Conservation (phyloP, 1,140 invertebrate species). For the Trialeurodes vaporariorum region DNA sequence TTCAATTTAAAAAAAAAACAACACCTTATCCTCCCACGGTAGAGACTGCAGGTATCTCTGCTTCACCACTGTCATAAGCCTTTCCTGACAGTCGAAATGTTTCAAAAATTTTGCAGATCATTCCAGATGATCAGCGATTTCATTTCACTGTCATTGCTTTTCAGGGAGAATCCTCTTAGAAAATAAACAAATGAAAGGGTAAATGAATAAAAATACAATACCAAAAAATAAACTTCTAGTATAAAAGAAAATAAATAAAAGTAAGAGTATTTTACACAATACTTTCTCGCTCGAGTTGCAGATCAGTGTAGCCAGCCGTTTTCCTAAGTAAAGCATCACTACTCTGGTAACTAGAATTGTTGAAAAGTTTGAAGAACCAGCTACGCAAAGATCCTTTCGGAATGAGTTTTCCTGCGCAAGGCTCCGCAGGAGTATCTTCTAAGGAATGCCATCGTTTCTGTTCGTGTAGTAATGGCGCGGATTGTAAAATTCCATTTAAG, state of each 20-base stretch:
- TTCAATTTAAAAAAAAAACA: too few relatives aligned
- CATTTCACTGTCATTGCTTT: too few relatives aligned
- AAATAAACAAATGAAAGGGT: too few relatives aligned
- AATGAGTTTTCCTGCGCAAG: slow-evolving; percentile 33
- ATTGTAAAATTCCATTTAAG: slow-evolving; percentile 35
- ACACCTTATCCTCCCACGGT: too few relatives aligned
- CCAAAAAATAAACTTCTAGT: too few relatives aligned
- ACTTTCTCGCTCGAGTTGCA: slow-evolving; percentile 30
- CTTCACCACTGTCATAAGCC: too few relatives aligned
- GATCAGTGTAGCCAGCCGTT: slow-evolving; percentile 35
- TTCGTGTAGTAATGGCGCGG: slow-evolving; percentile 37
- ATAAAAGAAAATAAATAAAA: not conserved
- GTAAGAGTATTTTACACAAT: slow-evolving; percentile 4
- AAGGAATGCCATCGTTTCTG: slow-evolving; percentile 60
- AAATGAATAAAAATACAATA: too few relatives aligned
- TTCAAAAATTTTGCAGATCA: too few relatives aligned
- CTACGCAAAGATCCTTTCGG: slow-evolving; percentile 41
- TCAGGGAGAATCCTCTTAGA: too few relatives aligned
- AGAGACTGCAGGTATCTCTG: too few relatives aligned
- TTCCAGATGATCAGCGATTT: too few relatives aligned
- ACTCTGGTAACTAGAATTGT: slow-evolving; percentile 46
- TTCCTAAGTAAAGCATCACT: slow-evolving; percentile 51
- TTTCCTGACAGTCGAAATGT: too few relatives aligned
- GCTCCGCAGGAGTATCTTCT: slow-evolving; percentile 45
- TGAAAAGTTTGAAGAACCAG: slow-evolving; percentile 57